These are phyloP conservation scores for Trisateles emortualis DNA, from an alignment of 2,888 invertebrate genomes.

Conservation along the genomic window DNA sequence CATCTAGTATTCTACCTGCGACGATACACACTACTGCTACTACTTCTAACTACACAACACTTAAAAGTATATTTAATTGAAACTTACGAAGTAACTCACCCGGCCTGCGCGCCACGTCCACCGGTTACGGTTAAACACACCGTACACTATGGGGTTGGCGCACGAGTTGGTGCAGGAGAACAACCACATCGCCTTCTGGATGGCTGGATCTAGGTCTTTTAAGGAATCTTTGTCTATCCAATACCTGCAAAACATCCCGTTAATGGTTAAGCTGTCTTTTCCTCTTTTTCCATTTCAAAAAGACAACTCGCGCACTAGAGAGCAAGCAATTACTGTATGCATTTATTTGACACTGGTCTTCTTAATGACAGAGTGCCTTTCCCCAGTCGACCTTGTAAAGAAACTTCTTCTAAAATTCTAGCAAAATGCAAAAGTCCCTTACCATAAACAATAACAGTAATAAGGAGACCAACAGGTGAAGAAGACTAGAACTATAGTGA, in stretches of 20 bases:
- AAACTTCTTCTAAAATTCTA: too few relatives aligned
- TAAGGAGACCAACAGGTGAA: slow-evolving; percentile 99
- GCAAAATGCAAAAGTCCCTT: slow-evolving; percentile 56
- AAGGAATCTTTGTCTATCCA: slow-evolving; percentile 93
- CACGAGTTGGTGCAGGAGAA: slow-evolving; percentile 99
- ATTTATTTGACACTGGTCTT: too few relatives aligned
- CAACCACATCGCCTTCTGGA: slow-evolving; percentile 95
- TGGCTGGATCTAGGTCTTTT: slow-evolving; percentile 87
- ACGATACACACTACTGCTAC: too few relatives aligned
- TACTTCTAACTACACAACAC: slow-evolving; percentile 5
- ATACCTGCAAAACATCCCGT: slow-evolving; percentile 91
- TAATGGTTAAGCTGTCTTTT: too few relatives aligned
- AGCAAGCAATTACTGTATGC: too few relatives aligned
- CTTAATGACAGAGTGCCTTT: too few relatives aligned
- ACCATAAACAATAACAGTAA: slow-evolving; percentile 96
- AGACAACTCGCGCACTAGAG: too few relatives aligned
- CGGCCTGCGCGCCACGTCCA: slow-evolving; percentile 77
- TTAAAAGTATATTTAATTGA: slow-evolving; percentile 2
- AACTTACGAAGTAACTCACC: slow-evolving; percentile 59
- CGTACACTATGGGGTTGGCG: slow-evolving; percentile 98
- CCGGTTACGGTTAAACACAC: slow-evolving; percentile 92
- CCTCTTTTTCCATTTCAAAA: too few relatives aligned
- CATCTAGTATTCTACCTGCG: too few relatives aligned
- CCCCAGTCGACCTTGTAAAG: too few relatives aligned
- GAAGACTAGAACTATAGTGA: slow-evolving; percentile 96